A percentile compares a stretch with the other conserved stretches of the same genome.
phyloP scores from a whole-genome alignment of 2,797 vertebrate genomes.

The Merluccius polli region DNA sequence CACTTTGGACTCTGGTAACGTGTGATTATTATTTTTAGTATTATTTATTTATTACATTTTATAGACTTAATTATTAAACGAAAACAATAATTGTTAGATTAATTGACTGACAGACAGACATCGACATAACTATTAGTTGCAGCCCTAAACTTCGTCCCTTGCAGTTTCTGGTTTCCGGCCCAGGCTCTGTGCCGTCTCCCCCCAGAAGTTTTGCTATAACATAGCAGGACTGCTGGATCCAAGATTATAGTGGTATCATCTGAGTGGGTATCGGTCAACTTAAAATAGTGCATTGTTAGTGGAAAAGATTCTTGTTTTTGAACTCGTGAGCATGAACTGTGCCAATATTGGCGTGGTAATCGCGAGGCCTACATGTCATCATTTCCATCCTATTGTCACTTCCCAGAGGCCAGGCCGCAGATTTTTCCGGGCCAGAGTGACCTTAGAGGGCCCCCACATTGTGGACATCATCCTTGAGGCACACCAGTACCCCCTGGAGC shows the following conservation, averaged over 20 bases:
- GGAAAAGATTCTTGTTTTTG: background rate
- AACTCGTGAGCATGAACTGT: background rate
- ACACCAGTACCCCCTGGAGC: conserved; percentile 15
- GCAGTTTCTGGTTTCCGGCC: background rate
- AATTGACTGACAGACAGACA: too few relatives aligned
- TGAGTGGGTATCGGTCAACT: background rate
- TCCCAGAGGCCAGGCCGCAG: conserved; percentile 33
- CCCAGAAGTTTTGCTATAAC: background rate
- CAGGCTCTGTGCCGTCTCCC: background rate
- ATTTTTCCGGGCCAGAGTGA: conserved; percentile 41
- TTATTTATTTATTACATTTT: too few relatives aligned
- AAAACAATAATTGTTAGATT: too few relatives aligned
- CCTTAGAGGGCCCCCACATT: conserved; percentile 22
- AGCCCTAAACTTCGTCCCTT: too few relatives aligned
- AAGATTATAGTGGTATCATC: background rate
- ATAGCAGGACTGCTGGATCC: background rate
- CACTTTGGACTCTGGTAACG: too few relatives aligned
- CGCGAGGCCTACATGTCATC: conserved; percentile 18
- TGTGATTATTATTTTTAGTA: too few relatives aligned
- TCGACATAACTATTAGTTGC: too few relatives aligned
- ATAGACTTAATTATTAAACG: too few relatives aligned
- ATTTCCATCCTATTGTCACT: conserved; percentile 20
- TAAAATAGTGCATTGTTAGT: background rate
- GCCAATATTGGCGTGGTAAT: background rate
- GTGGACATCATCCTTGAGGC: conserved; percentile 43